Evolutionary conservation across 2,113 vertebrate species (phyloP).

Genomic region (Philantomba maxwellii): DNA sequence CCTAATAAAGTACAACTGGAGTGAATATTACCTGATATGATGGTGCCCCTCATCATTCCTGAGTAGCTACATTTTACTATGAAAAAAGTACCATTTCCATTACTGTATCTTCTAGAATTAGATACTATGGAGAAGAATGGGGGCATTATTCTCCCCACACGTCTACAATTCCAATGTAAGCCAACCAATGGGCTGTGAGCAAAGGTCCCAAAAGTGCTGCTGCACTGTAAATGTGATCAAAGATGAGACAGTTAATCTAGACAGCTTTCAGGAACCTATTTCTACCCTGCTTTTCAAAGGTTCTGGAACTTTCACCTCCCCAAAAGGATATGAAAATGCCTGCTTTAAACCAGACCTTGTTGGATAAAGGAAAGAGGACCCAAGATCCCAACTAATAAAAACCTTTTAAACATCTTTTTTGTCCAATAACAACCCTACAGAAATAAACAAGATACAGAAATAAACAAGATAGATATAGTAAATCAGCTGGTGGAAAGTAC

Average conservation of each 20-base stretch:
- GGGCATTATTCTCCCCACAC: slow-evolving; percentile 47
- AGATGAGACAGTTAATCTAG: neutral
- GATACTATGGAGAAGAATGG: slow-evolving; percentile 44
- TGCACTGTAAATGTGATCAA: neutral
- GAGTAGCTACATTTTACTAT: slow-evolving; percentile 58
- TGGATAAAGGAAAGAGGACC: neutral
- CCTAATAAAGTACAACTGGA: neutral
- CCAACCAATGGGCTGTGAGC: neutral
- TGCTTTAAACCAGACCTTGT: neutral
- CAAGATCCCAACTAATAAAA: neutral
- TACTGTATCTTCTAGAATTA: slow-evolving; percentile 45
- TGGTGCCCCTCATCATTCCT: slow-evolving; percentile 18
- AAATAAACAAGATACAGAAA: neutral
- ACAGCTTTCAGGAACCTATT: neutral
- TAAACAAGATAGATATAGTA: neutral
- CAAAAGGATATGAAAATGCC: neutral
- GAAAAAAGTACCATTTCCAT: neutral
- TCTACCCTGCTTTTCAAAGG: neutral
- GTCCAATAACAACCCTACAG: neutral
- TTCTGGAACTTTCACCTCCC: neutral
- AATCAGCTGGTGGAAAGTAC: neutral
- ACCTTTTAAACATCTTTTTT: neutral
- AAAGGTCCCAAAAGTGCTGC: neutral
- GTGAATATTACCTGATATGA: slow-evolving; percentile 33
- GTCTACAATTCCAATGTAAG: slow-evolving; percentile 39